Conservation (phyloP, 1,140 invertebrate genomes). For the Lordiphosa stackelbergi region DNA sequence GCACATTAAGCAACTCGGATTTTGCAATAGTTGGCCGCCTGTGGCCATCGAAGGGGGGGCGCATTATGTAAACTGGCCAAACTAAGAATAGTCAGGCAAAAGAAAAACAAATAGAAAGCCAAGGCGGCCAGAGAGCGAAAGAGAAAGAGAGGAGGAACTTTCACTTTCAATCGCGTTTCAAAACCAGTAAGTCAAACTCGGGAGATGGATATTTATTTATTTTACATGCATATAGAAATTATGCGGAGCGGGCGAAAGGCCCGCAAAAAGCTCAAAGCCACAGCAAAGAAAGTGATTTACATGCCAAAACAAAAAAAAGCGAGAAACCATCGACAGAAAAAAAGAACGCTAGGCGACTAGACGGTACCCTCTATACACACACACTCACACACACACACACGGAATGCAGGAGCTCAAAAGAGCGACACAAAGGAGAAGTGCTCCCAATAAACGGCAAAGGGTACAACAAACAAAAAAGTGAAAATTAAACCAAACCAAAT, state of each 20-base stretch:
- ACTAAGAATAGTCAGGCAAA: constrained; percentile 27
- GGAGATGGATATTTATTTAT: constrained; percentile 35
- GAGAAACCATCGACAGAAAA: constrained; percentile 3
- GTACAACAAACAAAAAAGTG: too few species aligned
- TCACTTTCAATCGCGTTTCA: constrained; percentile 71
- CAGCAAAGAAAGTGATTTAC: constrained; percentile 60
- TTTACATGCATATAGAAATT: constrained; percentile 60
- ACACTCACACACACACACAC: too few species aligned
- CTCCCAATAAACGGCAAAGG: too few species aligned
- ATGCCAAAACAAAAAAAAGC: constrained; percentile 2
- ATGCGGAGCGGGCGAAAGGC: constrained; percentile 60
- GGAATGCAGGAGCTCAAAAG: too few species aligned
- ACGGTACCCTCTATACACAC: too few species aligned
- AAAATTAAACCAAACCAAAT: too few species aligned
- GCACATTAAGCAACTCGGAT: constrained; percentile 7
- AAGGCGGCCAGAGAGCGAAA: constrained; percentile 2
- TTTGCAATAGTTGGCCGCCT: constrained; percentile 20
- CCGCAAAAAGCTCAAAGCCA: constrained; percentile 23
- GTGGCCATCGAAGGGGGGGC: background rate
- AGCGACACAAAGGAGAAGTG: too few species aligned
- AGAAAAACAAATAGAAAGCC: constrained; percentile 52
- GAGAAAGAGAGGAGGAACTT: constrained; percentile 37
- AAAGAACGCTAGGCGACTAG: constrained; percentile 14
- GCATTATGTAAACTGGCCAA: constrained; percentile 26
- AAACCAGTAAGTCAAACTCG: constrained; percentile 53